Evolutionary conservation across 2,113 vertebrate genomes (phyloP), one percentile per base, ranked within the genome.

Genomic region (Clarias macrocephalus): DNA sequence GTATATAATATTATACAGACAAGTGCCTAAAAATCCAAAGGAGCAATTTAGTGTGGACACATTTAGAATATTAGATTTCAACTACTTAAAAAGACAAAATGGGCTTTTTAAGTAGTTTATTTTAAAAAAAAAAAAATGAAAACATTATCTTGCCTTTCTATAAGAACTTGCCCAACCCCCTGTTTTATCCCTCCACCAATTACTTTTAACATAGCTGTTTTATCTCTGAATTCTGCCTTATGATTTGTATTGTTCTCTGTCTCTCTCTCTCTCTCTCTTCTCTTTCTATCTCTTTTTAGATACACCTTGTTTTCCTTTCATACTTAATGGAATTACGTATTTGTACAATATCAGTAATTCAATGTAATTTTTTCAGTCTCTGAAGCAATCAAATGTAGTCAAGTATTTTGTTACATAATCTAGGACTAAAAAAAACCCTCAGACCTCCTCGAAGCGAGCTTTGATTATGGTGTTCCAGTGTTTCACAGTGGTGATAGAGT

Each of bases 401-500:
- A 0, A 2, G 15, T 73, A 42, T 18, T 73, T 73, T 0, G 42
- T 73, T 21, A 73, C 19, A 23, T 23, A 42, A 21, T 37, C 70
- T 21, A 21, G 70, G 18, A 37, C 33, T 21, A 42, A 37, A 73
- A 10, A 48, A 68, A 48, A 19, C 3, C 70, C 87, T 95, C 96
- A 93, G 93, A 99, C 98, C 98, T 99, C 98, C 92, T 99, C 98
- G 87, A 99, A 98, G 80, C 98, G 96, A 77, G 98, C 98, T 95
- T 96, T 97, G 94, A 99, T 99, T 92, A 99, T 99, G 68, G 98
- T 99, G 92, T 98, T 99, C 98, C 98, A 99, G 95, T 99, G 97
- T 91, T 99, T 99, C 92, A 99, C 96, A 93, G 98, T 99, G 89
- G 97, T 99, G 93, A 99, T 97, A 66, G 98, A 99, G 91, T 99